Evolutionary conservation across 2,113 vertebrate species (phyloP).

Genomic region (Calyptomena viridis): DNA sequence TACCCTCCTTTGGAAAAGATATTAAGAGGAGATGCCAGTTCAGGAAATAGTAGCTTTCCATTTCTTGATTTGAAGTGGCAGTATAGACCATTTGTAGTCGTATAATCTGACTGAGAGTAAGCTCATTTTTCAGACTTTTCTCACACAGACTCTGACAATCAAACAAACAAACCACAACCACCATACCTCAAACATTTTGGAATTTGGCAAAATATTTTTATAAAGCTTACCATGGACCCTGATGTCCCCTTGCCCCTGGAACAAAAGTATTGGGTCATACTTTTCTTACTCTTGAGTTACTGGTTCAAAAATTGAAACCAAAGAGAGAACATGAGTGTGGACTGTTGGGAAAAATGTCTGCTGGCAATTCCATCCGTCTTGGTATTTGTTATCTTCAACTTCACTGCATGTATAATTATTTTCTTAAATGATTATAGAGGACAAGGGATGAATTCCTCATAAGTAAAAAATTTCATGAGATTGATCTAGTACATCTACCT

Average conservation of each 20-base stretch:
- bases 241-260: neutral
- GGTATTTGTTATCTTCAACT: neutral
- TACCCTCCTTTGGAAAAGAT: neutral
- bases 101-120: neutral
- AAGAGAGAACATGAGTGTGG: neutral
- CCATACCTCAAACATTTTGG: neutral
- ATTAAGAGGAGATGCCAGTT: neutral
- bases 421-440: neutral
- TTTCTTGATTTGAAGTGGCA: neutral
- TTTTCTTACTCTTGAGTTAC: neutral
- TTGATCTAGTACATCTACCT: neutral
- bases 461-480: neutral
- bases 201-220: neutral
- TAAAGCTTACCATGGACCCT: neutral
- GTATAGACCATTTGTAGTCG: neutral
- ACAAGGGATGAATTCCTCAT: neutral
- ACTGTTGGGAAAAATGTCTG: neutral
- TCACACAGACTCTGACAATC: neutral
- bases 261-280: neutral
- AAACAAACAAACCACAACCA: fast-evolving
- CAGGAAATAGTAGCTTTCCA: neutral
- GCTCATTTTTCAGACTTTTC: neutral
- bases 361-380: neutral
- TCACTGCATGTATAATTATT: neutral
- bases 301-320: neutral